Evolutionary conservation across 2,797 vertebrate species (phyloP).

Genomic region (Protosalanx chinensis): DNA sequence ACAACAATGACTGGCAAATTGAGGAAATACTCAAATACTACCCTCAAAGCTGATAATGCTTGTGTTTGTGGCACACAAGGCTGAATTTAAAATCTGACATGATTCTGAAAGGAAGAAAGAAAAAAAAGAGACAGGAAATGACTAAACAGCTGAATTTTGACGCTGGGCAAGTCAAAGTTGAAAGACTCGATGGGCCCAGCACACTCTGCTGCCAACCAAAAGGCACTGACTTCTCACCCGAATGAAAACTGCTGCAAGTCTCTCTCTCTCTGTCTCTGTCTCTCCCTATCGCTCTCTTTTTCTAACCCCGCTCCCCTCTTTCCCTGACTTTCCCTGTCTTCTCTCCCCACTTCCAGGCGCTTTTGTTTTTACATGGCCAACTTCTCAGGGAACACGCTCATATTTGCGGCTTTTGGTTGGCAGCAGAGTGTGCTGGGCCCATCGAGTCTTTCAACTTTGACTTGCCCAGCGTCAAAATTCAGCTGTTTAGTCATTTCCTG

Average conservation of each 20-base stretch:
- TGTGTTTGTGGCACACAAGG: slow-evolving; percentile 25
- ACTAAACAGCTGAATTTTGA: slow-evolving; percentile 69
- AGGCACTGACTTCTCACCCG: slow-evolving; percentile 73
- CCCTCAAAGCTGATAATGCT: slow-evolving; percentile 23
- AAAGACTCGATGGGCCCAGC: slow-evolving; percentile 66
- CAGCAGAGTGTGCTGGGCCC: slow-evolving; percentile 64
- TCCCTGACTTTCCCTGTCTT: neutral
- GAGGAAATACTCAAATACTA: slow-evolving; percentile 12
- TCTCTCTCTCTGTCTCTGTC: slow-evolving; percentile 29
- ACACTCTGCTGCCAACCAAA: slow-evolving; percentile 68
- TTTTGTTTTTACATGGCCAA: slow-evolving; percentile 72
- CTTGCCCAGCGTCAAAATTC: slow-evolving; percentile 65
- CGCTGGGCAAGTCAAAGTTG: slow-evolving; percentile 62
- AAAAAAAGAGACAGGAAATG: slow-evolving; percentile 62
- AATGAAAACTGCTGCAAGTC: slow-evolving; percentile 67
- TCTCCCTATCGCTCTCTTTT: slow-evolving; percentile 5
- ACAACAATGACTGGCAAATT: slow-evolving; percentile 13
- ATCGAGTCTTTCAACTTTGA: slow-evolving; percentile 64
- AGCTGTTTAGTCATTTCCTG: slow-evolving; percentile 70
- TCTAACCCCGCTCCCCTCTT: neutral
- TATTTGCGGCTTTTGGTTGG: slow-evolving; percentile 76
- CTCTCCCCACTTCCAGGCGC: slow-evolving; percentile 65
- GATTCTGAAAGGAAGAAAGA: slow-evolving; percentile 26
- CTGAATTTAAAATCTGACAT: slow-evolving; percentile 47
- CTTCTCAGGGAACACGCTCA: slow-evolving; percentile 74